These are phyloP conservation scores for Canis aureus DNA, from an alignment of 2,113 vertebrate genomes.

Conservation along the genomic window DNA sequence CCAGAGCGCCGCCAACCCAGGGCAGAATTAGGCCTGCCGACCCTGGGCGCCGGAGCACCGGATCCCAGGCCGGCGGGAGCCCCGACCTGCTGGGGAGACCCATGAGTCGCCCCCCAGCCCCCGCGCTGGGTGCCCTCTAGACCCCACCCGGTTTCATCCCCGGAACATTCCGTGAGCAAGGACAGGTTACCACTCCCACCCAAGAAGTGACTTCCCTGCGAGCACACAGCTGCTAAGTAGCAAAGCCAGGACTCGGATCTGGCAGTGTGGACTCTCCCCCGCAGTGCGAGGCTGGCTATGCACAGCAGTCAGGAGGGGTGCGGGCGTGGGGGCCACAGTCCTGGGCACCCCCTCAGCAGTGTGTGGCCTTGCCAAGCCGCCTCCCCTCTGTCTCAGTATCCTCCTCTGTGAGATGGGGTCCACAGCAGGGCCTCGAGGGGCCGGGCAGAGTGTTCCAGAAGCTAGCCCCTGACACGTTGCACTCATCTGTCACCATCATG, in stretches of 20 bases:
- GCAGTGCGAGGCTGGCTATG: rapidly evolving
- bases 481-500: rapidly evolving
- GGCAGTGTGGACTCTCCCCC: neutral
- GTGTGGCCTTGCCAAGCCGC: neutral
- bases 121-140: neutral
- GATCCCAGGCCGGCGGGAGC: no score
- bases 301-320: neutral
- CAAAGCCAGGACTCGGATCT: neutral
- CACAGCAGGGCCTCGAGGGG: neutral
- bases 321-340: neutral
- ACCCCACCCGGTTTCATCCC: neutral
- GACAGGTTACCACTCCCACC: rapidly evolving
- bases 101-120: neutral
- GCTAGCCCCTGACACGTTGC: no score
- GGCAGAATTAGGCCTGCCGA: neutral
- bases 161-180: rapidly evolving
- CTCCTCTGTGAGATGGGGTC: neutral
- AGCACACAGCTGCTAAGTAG: neutral
- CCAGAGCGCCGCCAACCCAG: neutral
- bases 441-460: neutral
- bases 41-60: rapidly evolving
- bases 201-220: rapidly evolving
- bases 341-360: neutral
- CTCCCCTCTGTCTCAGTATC: neutral
- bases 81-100: neutral